Evolutionary conservation across 2,888 invertebrate species (phyloP).

Genomic region (Norana najaformis): DNA sequence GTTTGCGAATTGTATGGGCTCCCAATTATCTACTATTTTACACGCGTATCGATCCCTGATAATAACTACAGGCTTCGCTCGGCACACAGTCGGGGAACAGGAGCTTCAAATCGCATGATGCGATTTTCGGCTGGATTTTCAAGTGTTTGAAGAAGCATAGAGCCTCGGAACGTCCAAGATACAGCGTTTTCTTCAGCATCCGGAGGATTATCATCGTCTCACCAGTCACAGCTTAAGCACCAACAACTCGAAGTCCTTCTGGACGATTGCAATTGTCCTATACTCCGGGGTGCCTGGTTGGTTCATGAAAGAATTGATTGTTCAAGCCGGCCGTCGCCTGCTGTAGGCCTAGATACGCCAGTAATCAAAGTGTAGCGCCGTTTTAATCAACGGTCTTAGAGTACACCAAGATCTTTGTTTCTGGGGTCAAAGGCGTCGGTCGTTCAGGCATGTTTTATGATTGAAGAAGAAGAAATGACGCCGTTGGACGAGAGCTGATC

Average conservation of each 20-base stretch:
- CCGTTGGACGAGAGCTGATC: neutral
- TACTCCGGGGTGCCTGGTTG: neutral
- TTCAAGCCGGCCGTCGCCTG: neutral
- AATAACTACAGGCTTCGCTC: neutral
- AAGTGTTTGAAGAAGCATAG: neutral
- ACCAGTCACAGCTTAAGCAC: neutral
- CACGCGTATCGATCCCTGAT: neutral
- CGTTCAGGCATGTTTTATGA: neutral
- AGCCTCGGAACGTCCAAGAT: neutral
- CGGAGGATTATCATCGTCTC: neutral
- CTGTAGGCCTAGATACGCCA: neutral
- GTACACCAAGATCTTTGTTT: neutral
- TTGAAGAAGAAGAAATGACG: neutral
- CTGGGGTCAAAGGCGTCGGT: neutral
- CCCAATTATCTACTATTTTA: neutral
- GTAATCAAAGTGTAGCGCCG: neutral
- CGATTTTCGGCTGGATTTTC: neutral
- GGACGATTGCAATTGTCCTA: neutral
- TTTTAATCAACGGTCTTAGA: neutral
- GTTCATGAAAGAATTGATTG: neutral
- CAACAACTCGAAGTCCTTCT: neutral
- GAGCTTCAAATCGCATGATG: neutral
- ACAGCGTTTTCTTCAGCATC: neutral
- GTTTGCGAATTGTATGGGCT: slow-evolving; percentile 13
- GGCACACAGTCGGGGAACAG: neutral